These are phyloP conservation scores for Hippotragus niger DNA, from an alignment of 2,113 vertebrate species.

Conservation along the genomic window DNA sequence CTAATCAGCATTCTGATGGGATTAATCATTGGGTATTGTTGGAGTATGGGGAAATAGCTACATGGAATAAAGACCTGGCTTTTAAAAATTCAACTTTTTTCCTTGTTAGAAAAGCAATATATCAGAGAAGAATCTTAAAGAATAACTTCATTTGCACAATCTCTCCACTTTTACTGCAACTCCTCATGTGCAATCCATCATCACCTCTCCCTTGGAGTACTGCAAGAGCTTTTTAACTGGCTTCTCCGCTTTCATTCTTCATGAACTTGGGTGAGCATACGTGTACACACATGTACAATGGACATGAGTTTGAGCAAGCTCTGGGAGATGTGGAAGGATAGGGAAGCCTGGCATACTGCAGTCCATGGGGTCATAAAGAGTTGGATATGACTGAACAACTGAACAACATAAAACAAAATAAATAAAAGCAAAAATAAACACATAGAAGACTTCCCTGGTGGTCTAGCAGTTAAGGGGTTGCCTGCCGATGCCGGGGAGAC, in stretches of 20 bases:
- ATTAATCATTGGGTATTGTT: not conserved
- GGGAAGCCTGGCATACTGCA: too few species aligned
- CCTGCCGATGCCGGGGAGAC: accelerated
- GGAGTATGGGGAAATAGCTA: not conserved
- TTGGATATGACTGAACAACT: too few species aligned
- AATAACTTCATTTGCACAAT: not conserved
- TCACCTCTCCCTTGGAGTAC: not conserved
- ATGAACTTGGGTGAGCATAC: not conserved
- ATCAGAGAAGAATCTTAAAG: not conserved
- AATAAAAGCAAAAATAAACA: too few species aligned
- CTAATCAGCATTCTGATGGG: not conserved
- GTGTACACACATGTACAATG: too few species aligned
- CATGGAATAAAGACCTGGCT: not conserved
- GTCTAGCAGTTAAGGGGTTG: too few species aligned
- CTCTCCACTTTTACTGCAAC: not conserved
- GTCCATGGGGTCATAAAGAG: too few species aligned
- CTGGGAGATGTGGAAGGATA: accelerated
- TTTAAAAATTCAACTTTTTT: not conserved
- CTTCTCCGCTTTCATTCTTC: not conserved
- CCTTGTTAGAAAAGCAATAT: not conserved
- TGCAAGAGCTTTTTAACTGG: not conserved
- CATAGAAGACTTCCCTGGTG: too few species aligned
- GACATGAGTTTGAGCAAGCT: too few species aligned
- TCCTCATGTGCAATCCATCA: not conserved
- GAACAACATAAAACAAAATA: not conserved